Evolutionary conservation across 1,140 invertebrate genomes (phyloP).

Genomic region (Phymorhynchus buccinoides): DNA sequence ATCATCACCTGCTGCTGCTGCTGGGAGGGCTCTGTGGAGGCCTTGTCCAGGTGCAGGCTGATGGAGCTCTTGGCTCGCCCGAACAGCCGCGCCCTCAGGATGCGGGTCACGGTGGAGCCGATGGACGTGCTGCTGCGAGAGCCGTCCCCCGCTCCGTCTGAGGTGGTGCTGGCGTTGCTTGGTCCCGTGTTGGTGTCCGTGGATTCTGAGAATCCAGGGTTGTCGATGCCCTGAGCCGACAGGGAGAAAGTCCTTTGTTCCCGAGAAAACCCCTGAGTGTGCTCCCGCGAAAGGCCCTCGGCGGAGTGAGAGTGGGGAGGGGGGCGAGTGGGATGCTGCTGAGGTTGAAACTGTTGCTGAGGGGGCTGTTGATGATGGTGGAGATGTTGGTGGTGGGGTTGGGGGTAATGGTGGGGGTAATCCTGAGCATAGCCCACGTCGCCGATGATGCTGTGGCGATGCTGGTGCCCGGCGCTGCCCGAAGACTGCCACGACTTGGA

Average conservation of each 20-base stretch:
- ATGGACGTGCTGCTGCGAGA: conserved; percentile 7
- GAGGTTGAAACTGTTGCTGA: neutral
- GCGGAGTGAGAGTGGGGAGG: neutral
- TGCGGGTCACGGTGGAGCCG: conserved; percentile 45
- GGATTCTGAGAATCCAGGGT: conserved; percentile 20
- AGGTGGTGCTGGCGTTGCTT: neutral
- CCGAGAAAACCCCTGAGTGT: conserved; percentile 10
- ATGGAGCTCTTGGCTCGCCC: conserved; percentile 46
- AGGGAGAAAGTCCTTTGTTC: conserved; percentile 21
- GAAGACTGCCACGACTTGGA: neutral
- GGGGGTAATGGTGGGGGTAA: neutral
- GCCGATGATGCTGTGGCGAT: conserved; percentile 31
- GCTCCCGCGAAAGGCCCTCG: neutral
- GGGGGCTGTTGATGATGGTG: neutral
- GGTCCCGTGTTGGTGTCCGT: conserved; percentile 11
- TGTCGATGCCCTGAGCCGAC: conserved; percentile 28
- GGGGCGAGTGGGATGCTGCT: neutral
- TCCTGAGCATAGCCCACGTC: neutral
- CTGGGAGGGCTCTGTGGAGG: neutral
- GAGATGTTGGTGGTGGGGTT: neutral
- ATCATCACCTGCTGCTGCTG: neutral
- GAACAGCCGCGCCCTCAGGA: conserved; percentile 41
- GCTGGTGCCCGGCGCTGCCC: neutral
- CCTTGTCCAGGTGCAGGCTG: conserved; percentile 38
- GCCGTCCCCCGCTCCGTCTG: neutral